Conservation (phyloP, 2,888 invertebrate species). For the Pyrgus malvae region DNA sequence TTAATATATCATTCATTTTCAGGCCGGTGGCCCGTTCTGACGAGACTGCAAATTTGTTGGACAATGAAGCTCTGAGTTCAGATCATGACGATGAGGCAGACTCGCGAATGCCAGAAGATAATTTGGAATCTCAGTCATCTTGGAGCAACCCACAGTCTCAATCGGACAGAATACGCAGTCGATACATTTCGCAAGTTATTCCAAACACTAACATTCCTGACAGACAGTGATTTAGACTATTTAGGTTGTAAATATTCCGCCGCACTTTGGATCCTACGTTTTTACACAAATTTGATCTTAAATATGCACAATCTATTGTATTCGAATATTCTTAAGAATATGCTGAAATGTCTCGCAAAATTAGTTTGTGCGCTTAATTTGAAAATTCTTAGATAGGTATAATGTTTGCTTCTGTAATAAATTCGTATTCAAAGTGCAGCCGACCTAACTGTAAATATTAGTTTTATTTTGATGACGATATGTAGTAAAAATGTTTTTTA, state of each 20-base stretch:
- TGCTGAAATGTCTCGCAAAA: too few relatives aligned
- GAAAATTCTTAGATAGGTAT: too few relatives aligned
- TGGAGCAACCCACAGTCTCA: constrained; percentile 55
- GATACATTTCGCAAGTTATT: constrained; percentile 74
- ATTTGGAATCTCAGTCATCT: constrained; percentile 38
- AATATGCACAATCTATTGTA: too few relatives aligned
- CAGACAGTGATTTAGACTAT: constrained; percentile 46
- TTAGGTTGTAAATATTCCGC: too few relatives aligned
- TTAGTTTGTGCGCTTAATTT: too few relatives aligned
- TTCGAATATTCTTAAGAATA: too few relatives aligned
- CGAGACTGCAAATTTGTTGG: constrained; percentile 66
- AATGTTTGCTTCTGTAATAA: too few relatives aligned
- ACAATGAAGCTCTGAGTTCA: constrained; percentile 54
- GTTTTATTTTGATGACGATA: constrained; percentile 14
- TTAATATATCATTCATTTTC: too few relatives aligned
- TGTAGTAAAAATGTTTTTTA: constrained; percentile 11
- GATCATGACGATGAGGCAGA: constrained; percentile 66
- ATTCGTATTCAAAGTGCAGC: too few relatives aligned
- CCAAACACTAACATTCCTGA: constrained; percentile 66
- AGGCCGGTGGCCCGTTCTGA: constrained; percentile 39
- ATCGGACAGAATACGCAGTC: constrained; percentile 72
- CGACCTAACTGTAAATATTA: constrained; percentile 33
- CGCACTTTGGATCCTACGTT: too few relatives aligned
- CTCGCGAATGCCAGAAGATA: constrained; percentile 42
- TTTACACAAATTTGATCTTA: too few relatives aligned